Evolutionary conservation across 2,888 invertebrate species (phyloP).

Genomic region (Ophion costatus): DNA sequence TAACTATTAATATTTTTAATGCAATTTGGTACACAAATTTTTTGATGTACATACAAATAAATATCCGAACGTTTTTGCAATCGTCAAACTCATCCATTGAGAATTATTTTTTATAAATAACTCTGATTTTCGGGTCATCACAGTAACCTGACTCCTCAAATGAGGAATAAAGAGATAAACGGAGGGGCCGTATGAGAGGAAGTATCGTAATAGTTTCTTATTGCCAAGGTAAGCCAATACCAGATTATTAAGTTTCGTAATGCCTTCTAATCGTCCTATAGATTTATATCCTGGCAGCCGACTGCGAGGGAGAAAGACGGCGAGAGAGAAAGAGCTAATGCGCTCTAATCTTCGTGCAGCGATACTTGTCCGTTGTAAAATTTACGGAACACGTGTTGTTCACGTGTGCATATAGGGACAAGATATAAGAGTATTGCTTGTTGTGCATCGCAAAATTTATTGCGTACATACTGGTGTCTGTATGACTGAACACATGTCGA

Average conservation of each 20-base stretch:
- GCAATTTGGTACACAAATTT: no score
- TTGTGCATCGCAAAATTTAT: constrained; percentile 13
- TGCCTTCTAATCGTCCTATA: constrained; percentile 58
- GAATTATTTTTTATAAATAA: no score
- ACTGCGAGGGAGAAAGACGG: constrained; percentile 6
- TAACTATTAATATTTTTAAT: no score
- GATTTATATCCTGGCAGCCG: constrained; percentile 62
- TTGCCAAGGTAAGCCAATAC: constrained; percentile 55
- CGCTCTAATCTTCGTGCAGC: constrained; percentile 47
- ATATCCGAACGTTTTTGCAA: no score
- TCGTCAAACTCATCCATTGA: no score
- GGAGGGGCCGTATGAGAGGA: background rate
- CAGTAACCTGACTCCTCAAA: background rate
- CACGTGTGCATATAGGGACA: constrained; percentile 37
- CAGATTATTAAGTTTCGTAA: constrained; percentile 60
- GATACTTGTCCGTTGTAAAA: constrained; percentile 28
- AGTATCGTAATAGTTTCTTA: constrained; percentile 32
- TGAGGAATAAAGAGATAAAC: constrained; percentile 5
- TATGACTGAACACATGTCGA: background rate
- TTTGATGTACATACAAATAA: no score
- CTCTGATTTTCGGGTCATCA: no score
- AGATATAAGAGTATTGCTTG: background rate
- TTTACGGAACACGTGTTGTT: constrained; percentile 48
- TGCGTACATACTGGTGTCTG: background rate
- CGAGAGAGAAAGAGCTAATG: constrained; percentile 50